A percentile compares a stretch with the other conserved stretches of the same genome.
phyloP scores from a whole-genome alignment of 2,888 invertebrate genomes.

The Calameuta filiformis region DNA sequence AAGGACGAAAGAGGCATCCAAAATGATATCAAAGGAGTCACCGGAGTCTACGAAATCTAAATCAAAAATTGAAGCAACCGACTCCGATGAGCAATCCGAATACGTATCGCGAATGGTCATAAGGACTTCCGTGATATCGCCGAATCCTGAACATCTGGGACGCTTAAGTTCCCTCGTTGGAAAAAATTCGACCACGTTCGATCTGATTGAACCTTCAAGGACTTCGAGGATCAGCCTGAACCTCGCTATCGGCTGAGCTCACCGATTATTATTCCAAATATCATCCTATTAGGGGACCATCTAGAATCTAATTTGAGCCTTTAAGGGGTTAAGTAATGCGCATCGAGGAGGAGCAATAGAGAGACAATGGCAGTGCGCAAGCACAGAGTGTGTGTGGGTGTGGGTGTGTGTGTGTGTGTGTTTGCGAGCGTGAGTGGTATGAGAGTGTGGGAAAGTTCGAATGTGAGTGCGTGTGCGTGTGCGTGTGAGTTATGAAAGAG shows the following conservation, averaged over 20 bases:
- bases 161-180: neutral
- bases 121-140: conserved; percentile 69
- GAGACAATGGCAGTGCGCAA: neutral
- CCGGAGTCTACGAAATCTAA: conserved; percentile 4
- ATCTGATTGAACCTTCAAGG: conserved; percentile 44
- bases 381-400: too few species aligned
- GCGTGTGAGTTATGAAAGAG: too few species aligned
- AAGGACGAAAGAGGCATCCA: neutral
- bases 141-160: conserved; percentile 67
- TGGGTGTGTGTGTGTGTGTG: neutral
- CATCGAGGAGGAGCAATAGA: neutral
- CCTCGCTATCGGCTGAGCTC: conserved; percentile 50
- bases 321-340: neutral
- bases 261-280: conserved; percentile 44
- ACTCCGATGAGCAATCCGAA: conserved; percentile 22
- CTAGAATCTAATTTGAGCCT: conserved; percentile 44
- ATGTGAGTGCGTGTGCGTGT: neutral
- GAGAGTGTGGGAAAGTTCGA: neutral
- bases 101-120: conserved; percentile 65
- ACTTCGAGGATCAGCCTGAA: conserved; percentile 51
- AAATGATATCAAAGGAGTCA: conserved; percentile 11
- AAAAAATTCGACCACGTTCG: conserved; percentile 15
- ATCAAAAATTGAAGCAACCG: neutral
- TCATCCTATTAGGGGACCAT: conserved; percentile 62
- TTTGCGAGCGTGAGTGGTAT: too few species aligned